Conservation (phyloP, 2,797 vertebrate genomes). For the Columba guinea region DNA sequence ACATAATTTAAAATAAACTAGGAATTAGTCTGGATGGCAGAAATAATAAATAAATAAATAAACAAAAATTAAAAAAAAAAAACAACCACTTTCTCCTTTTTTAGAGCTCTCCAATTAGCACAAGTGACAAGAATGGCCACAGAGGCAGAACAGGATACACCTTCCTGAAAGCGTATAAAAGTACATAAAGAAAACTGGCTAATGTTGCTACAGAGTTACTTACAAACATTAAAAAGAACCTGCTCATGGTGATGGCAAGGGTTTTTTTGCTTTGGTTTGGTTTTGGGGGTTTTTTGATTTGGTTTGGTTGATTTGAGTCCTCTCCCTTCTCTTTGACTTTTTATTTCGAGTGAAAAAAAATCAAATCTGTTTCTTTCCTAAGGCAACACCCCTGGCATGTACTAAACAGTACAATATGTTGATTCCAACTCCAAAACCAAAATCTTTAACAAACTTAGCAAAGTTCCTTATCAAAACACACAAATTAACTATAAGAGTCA, state of each 20-base stretch:
- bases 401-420: neutral
- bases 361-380: neutral
- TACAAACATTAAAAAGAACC: neutral
- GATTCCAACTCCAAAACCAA: neutral
- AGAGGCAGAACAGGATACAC: neutral
- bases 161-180: neutral
- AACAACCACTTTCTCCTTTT: neutral
- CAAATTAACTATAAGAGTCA: neutral
- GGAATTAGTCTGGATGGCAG: neutral
- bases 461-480: neutral
- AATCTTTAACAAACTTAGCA: neutral
- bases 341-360: neutral
- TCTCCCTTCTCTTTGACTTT: neutral
- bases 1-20: neutral
- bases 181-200: neutral
- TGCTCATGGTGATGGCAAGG: accelerated
- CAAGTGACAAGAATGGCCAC: neutral
- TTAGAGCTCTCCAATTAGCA: neutral
- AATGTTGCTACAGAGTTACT: neutral
- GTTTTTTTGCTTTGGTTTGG: too few relatives aligned
- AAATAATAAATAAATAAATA: too few relatives aligned
- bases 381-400: neutral
- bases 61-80: too few relatives aligned
- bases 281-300: too few relatives aligned
- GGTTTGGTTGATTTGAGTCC: neutral